Percentiles rank a stretch among this genome's conserved stretches.
phyloP scores from a whole-genome alignment of 2,888 invertebrate genomes.

The Galerucella nymphaeae region DNA sequence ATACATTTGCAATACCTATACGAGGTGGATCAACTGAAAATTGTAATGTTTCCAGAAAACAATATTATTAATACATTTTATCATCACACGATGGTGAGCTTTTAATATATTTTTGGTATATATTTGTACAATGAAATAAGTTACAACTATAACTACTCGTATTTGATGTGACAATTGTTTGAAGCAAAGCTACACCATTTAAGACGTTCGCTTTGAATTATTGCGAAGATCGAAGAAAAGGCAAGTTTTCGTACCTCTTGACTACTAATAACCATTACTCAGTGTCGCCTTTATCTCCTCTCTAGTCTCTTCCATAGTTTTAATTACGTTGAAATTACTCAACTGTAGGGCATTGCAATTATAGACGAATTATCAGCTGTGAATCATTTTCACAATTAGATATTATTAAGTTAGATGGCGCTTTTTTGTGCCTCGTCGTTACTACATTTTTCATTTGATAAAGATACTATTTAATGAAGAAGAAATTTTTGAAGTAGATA shows the following conservation, averaged over 20 bases:
- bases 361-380: slow-evolving; percentile 2
- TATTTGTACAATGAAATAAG: too few relatives aligned
- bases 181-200: neutral
- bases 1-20: neutral
- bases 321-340: slow-evolving; percentile 18
- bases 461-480: neutral
- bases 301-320: slow-evolving; percentile 21
- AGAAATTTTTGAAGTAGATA: too few relatives aligned
- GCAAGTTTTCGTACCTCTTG: slow-evolving; percentile 17
- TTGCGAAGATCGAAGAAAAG: slow-evolving; percentile 3
- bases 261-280: slow-evolving; percentile 21
- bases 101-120: too few relatives aligned
- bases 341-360: slow-evolving; percentile 15
- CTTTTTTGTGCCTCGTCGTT: neutral
- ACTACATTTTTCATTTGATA: neutral
- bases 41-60: neutral
- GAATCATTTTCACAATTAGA: slow-evolving; percentile 2
- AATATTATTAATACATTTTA: too few relatives aligned
- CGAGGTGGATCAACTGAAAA: neutral
- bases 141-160: neutral
- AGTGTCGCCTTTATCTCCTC: slow-evolving; percentile 22
- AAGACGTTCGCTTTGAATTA: neutral
- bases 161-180: neutral
- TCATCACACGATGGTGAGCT: too few relatives aligned
- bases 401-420: neutral